Conservation (phyloP, 2,888 invertebrate genomes). For the Pediacus dermestoides region DNA sequence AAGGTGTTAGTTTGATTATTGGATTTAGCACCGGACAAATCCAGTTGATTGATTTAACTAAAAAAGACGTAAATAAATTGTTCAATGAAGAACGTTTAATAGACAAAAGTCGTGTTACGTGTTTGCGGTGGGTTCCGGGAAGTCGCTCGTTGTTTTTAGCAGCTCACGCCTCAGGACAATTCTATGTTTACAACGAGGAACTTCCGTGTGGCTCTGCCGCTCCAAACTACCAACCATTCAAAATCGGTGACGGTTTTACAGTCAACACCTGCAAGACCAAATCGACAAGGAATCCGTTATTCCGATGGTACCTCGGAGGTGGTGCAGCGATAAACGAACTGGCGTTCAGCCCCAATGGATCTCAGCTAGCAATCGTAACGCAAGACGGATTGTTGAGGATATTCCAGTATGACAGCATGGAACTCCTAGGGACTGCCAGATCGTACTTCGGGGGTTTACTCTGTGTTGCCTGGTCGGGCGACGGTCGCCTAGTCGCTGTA, state of each 20-base stretch:
- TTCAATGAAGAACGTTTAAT: constrained; percentile 98
- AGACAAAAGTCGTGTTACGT: constrained; percentile 92
- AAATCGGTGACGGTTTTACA: constrained; percentile 89
- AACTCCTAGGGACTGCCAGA: constrained; percentile 85
- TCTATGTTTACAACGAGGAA: constrained; percentile 98
- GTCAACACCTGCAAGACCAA: constrained; percentile 96
- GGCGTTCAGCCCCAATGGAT: constrained; percentile 92
- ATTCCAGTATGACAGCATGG: constrained; percentile 97
- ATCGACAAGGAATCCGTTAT: constrained; percentile 93
- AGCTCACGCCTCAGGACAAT: constrained; percentile 84
- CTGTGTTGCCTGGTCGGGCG: constrained; percentile 98
- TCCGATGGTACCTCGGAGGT: constrained; percentile 80
- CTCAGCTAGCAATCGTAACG: constrained; percentile 89
- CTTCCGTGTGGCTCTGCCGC: constrained; percentile 83
- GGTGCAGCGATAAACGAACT: constrained; percentile 83
- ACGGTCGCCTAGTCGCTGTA: constrained; percentile 90
- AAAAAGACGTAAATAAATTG: constrained; percentile 92
- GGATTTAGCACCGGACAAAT: constrained; percentile 99
- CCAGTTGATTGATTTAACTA: constrained; percentile 94
- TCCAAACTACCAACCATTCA: constrained; percentile 93
- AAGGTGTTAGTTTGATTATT: constrained; percentile 86
- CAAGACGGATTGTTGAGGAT: constrained; percentile 94
- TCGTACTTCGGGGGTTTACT: constrained; percentile 98
- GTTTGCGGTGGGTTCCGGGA: constrained; percentile 95
- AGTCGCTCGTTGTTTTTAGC: constrained; percentile 90